phyloP scores from a whole-genome alignment of 2,797 vertebrate genomes.

The Heterohyrax brucei region DNA sequence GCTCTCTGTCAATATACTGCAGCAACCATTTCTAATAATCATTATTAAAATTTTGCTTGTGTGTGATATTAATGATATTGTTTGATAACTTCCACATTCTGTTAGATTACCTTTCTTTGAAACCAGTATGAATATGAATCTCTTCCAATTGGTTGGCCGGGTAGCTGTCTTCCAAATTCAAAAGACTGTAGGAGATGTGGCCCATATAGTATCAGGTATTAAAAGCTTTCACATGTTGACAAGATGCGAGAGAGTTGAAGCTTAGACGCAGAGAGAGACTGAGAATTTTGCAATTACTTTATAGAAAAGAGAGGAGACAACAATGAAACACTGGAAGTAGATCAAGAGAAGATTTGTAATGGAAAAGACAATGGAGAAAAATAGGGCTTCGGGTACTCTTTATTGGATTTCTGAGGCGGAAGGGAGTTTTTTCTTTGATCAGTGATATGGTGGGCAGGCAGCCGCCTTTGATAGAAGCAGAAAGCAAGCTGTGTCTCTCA shows the following conservation, averaged over 20 bases:
- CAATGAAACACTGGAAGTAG: background rate
- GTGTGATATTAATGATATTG: too few relatives aligned
- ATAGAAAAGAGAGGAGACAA: background rate
- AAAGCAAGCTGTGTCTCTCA: background rate
- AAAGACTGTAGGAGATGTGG: background rate
- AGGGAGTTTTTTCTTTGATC: background rate
- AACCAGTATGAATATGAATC: too few relatives aligned
- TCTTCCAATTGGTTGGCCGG: too few relatives aligned
- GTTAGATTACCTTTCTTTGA: too few relatives aligned
- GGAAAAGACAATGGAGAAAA: background rate
- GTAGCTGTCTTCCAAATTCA: too few relatives aligned
- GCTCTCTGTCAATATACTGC: too few relatives aligned
- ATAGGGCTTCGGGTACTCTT: background rate
- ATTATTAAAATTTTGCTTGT: too few relatives aligned
- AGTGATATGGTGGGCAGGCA: background rate
- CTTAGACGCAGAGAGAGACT: background rate
- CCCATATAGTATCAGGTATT: background rate
- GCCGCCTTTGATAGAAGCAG: background rate
- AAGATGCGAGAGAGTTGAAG: background rate
- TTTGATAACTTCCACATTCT: too few relatives aligned
- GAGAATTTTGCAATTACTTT: background rate
- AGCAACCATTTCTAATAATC: too few relatives aligned
- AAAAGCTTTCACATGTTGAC: background rate
- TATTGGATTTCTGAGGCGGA: background rate
- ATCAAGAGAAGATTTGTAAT: background rate